phyloP scores from a whole-genome alignment of 2,113 vertebrate species.

The Gymnocephalus cernua region DNA sequence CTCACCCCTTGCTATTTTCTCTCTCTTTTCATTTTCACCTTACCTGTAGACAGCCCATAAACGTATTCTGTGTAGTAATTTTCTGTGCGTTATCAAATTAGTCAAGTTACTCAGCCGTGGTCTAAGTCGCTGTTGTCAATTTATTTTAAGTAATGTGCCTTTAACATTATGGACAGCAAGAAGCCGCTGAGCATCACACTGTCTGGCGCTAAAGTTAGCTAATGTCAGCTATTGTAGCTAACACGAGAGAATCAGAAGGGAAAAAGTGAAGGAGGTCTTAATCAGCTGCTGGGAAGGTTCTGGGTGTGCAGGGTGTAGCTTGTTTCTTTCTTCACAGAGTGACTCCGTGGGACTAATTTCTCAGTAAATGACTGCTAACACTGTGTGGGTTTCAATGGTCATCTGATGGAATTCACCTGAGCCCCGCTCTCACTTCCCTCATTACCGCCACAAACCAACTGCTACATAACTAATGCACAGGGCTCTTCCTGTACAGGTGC shows the following conservation, averaged over 20 bases:
- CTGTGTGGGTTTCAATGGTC: constrained; percentile 50
- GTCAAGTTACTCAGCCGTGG: no score
- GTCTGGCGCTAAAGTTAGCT: no score
- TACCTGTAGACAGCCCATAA: no score
- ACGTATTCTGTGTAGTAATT: no score
- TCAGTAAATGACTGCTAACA: constrained; percentile 36
- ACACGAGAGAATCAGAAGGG: no score
- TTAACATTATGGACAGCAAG: not conserved
- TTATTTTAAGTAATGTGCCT: no score
- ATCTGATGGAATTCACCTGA: constrained; percentile 69
- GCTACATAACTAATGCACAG: constrained; percentile 55
- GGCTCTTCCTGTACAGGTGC: constrained; percentile 77
- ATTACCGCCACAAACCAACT: constrained; percentile 49
- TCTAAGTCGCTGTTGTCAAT: not conserved
- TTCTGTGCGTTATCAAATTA: no score
- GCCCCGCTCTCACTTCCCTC: constrained; percentile 70
- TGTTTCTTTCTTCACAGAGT: not conserved
- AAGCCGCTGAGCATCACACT: not conserved
- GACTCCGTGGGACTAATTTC: constrained; percentile 35
- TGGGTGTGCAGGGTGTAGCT: not conserved
- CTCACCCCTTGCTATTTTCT: no score
- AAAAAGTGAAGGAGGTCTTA: constrained; percentile 5
- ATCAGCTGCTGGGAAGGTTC: constrained; percentile 4
- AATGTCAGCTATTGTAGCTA: no score
- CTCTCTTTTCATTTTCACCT: no score